Conservation (phyloP, 2,888 invertebrate species). For the Plagodis dolabraria region DNA sequence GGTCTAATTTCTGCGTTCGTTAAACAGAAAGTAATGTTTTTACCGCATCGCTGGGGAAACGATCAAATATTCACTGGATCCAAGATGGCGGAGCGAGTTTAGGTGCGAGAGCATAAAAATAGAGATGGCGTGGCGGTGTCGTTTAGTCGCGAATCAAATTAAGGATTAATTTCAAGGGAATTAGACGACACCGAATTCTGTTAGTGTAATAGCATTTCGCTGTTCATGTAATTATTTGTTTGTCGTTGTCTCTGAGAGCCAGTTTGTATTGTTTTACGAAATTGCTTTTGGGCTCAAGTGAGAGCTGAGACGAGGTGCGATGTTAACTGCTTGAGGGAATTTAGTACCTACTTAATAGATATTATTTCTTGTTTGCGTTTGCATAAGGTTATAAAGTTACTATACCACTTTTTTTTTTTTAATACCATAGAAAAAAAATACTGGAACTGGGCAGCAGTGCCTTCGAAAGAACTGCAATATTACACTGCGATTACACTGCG, state of each 20-base stretch:
- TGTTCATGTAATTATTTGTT: conserved; percentile 36
- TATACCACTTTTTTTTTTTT: no score
- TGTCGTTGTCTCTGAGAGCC: conserved; percentile 21
- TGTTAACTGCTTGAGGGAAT: conserved; percentile 6
- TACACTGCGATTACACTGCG: no score
- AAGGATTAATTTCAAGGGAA: conserved; percentile 46
- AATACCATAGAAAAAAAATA: no score
- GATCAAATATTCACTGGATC: conserved; percentile 25
- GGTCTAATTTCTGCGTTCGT: conserved; percentile 22
- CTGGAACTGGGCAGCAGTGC: no score
- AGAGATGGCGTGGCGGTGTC: conserved; percentile 34
- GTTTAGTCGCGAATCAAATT: conserved; percentile 41
- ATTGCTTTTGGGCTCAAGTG: conserved; percentile 19
- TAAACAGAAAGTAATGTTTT: conserved; percentile 29
- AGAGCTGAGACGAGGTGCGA: conserved; percentile 2
- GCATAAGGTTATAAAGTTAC: no score
- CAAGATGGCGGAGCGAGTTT: conserved; percentile 19
- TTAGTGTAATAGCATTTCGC: conserved; percentile 41
- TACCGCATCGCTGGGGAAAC: conserved; percentile 18
- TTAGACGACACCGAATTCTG: conserved; percentile 36
- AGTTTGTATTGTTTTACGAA: conserved; percentile 21
- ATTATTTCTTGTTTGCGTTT: background rate
- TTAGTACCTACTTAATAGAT: background rate
- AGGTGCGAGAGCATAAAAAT: conserved; percentile 20
- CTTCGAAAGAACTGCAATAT: no score